Base-by-base conservation (phyloP, 35 echinoderm and acorn worm species). In the Hemicentrotus pulcherrimus region DNA sequence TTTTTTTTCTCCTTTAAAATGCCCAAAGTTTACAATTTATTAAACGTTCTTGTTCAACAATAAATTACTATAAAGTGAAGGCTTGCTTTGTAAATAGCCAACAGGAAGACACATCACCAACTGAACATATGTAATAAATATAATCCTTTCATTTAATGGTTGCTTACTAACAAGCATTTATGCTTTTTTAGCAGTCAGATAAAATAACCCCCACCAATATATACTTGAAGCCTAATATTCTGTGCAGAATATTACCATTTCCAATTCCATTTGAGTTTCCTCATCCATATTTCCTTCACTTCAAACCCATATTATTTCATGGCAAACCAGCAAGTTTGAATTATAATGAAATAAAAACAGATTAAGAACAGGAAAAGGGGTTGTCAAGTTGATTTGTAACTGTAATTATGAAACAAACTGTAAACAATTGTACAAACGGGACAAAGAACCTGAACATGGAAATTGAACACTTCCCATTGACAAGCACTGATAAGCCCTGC, bases 401-500 rank as follows among this genome's bases (percentile, higher is more conserved):
- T 28, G 24, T 78, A 78, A 78, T 78, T 78, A 78, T 78, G 65
- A 78, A 78, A 78, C 65, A 78, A 78, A 78, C 18, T 78, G 65
- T 28, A 78, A 22, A 4, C 5, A 8, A 78, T 78, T 78, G 19
- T n/a, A 78, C 3, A 78, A 78, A n/a, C 65, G n/a, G 65, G 65
- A 78, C 65, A 78, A 78, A 78, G 65, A 28, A 22, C 19, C 22
- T 28, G 5, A 78, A 78, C 65, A 78, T 78, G 65, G 65, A 78
- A 78, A 78, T 78, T 78, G 65, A 78, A 78, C 65, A 78, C 65
- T 78, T 78, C 65, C 65, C 65, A 78, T 78, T 78, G 65, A 78
- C 65, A 78, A 78, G 65, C 7, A n/a, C 65, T 78, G 65, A 78
- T 78, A 78, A 78, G 65, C 65, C 19, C 18, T 78, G 22, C 11